These are phyloP conservation scores for Escarpia spicata DNA, from an alignment of 2,888 invertebrate genomes.

Conservation along the genomic window DNA sequence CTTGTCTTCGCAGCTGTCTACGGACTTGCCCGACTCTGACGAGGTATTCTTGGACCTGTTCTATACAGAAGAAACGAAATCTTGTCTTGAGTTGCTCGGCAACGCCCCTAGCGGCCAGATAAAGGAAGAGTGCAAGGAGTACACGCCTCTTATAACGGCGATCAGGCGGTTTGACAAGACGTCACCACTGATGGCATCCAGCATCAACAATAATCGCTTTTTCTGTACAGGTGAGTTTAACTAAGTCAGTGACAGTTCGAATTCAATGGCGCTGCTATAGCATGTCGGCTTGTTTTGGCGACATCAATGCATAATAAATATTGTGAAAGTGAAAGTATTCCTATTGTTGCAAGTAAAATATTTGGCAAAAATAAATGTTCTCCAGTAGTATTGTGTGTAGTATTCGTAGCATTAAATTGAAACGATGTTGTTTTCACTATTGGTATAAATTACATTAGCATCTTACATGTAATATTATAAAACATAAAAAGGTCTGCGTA, in stretches of 20 bases:
- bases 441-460: neutral
- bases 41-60: neutral
- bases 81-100: neutral
- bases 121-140: neutral
- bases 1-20: neutral
- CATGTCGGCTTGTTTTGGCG: neutral
- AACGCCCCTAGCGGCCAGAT: neutral
- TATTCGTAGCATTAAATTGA: neutral
- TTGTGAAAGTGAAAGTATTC: neutral
- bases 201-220: neutral
- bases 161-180: neutral
- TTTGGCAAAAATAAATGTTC: neutral
- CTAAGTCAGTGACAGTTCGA: neutral
- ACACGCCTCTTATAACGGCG: neutral
- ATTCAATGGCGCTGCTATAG: neutral
- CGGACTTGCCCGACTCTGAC: neutral
- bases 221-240: neutral
- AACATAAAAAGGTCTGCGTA: neutral
- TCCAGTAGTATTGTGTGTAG: neutral
- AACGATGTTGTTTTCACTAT: neutral
- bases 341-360: neutral
- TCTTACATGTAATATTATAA: neutral
- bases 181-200: neutral
- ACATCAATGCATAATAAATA: neutral
- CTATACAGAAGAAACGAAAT: neutral